Evolutionary conservation across 2,113 vertebrate species (phyloP), one percentile per base, ranked within the genome.

Genomic region (Pelecanus crispus): DNA sequence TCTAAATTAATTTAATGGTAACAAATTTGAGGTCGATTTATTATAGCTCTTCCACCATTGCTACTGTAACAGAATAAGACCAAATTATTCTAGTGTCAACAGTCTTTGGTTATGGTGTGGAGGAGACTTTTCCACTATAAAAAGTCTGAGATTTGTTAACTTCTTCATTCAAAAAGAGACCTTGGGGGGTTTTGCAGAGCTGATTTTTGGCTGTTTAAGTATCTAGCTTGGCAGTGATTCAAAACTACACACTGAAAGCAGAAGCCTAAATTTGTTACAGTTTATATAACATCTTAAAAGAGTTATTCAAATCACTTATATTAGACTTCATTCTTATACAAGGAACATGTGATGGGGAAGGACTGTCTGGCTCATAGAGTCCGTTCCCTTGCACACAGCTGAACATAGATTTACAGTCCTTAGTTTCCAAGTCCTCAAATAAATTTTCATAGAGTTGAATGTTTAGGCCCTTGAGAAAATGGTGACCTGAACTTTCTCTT

Each of bases 181-280:
- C 3, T 6, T 1, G 1, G 10, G 4, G 11, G 0, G 0, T 2
- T 66, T 18, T 79, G 32, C 31, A 63, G 38, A 58, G 19, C 29
- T 90, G 70, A 34, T 81, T 66, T 86, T 89, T 92, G 26, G 14
- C 26, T 58, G 17, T 80, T 83, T 80, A 93, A 83, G 1, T 53
- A 21, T 40, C 17, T 78, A n/a, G 14, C 42, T 75, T 55, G 26
- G 10, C 17, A 68, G 22, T 38, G 22, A 85, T 93, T 90, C n/a
- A 79, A 72, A 88, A 13, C 25, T 50, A 26, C 8, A 21, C n/a
- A 22, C 9, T 81, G n/a, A 67, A 92, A 79, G 29, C 55, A 74
- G 47, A 81, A 91, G 14, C 21, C 25, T 70, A 40, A 34, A 34
- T 45, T 88, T 68, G 16, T 86, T 74, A n/a, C 18, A 49, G 24